A percentile compares a stretch with the other conserved stretches of the same genome.
Conservation (phyloP, 2,797 vertebrate genomes). For the Prunella strophiata region DNA sequence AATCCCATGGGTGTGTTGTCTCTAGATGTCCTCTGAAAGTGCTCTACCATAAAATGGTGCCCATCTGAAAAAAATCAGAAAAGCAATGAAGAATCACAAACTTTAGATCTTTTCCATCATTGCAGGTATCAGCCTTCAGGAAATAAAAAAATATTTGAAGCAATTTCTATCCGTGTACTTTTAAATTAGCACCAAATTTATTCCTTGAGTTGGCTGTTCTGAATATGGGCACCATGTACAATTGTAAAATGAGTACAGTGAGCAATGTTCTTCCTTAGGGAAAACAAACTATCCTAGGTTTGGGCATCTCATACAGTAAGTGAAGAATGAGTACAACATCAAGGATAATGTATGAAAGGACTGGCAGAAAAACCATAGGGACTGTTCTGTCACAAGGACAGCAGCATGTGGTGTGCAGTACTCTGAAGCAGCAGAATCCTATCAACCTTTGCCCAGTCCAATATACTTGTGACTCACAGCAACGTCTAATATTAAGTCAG, state of each 20-base stretch:
- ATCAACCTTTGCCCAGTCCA: neutral
- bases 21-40: neutral
- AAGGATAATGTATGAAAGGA: neutral
- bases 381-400: accelerated
- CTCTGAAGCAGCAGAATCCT: neutral
- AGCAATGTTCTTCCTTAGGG: neutral
- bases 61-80: neutral
- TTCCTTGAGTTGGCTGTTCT: neutral
- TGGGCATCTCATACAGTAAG: neutral
- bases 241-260: neutral
- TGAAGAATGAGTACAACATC: neutral
- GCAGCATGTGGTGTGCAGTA: neutral
- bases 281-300: neutral
- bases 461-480: neutral
- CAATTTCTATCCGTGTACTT: neutral
- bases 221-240: neutral
- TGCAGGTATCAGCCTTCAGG: neutral
- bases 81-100: neutral
- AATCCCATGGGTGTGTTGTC: neutral
- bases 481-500: neutral
- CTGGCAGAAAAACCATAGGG: neutral
- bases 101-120: neutral
- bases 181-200: neutral
- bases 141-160: neutral
- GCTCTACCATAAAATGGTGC: neutral